Evolutionary conservation across 2,888 invertebrate species (phyloP).

Genomic region (Troglohyphantes excavatus): DNA sequence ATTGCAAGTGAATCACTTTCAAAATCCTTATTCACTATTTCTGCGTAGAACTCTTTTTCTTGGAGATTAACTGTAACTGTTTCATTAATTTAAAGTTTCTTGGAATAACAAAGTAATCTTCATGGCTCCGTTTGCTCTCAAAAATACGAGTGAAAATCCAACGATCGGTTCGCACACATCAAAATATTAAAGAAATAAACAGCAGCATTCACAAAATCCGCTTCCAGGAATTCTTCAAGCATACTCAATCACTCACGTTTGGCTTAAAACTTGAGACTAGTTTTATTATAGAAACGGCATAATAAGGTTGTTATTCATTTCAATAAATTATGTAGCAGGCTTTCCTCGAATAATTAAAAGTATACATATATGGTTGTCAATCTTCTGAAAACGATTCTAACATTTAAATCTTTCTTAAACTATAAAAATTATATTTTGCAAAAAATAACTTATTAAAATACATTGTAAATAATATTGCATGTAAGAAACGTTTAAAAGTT

Average conservation of each 20-base stretch:
- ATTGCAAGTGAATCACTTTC: background rate
- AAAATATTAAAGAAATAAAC: background rate
- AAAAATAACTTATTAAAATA: too few species aligned
- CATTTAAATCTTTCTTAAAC: too few species aligned
- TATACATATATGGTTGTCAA: too few species aligned
- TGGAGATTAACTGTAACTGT: background rate
- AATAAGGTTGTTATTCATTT: constrained; percentile 20
- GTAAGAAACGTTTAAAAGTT: too few species aligned
- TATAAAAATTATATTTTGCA: too few species aligned
- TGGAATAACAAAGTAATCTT: background rate
- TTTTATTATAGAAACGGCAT: constrained; percentile 58
- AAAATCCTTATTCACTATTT: background rate
- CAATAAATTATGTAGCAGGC: background rate
- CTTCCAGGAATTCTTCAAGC: constrained; percentile 17
- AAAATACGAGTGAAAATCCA: background rate
- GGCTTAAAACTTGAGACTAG: constrained; percentile 76
- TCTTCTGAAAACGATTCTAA: too few species aligned
- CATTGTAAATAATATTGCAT: too few species aligned
- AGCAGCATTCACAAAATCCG: constrained; percentile 33
- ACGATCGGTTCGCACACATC: background rate
- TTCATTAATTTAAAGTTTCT: constrained; percentile 8
- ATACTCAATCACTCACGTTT: constrained; percentile 63
- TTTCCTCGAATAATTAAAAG: background rate
- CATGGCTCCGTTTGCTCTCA: constrained; percentile 42
- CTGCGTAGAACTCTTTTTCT: background rate